Conservation (phyloP, 2,113 vertebrate genomes). For the Dicerorhinus sumatrensis region DNA sequence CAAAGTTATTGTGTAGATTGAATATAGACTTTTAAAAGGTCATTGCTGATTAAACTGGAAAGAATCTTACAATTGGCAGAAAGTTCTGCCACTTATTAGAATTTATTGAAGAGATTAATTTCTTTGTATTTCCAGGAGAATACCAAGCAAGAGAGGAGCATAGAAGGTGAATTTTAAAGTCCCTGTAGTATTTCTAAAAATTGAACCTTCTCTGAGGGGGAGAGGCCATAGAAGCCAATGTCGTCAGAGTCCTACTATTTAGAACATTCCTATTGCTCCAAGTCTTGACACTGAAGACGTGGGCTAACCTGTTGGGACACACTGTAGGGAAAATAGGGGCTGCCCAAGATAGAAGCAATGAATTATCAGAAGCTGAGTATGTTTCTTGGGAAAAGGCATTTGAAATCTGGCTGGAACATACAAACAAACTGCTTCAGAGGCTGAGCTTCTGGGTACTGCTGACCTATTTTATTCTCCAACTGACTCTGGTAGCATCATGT, state of each 20-base stretch:
- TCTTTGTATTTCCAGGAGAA: constrained; percentile 13
- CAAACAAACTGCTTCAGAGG: not conserved
- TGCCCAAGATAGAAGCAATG: constrained; percentile 8
- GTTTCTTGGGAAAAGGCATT: constrained; percentile 12
- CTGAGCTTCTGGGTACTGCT: not conserved
- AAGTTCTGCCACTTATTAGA: not conserved
- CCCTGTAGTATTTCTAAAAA: not conserved
- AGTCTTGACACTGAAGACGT: constrained; percentile 4
- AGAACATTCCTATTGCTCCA: not conserved
- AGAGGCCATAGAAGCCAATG: not conserved
- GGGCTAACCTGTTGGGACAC: not conserved
- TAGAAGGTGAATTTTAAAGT: not conserved
- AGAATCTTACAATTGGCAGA: not conserved
- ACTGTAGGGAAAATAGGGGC: not conserved
- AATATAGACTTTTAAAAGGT: constrained; percentile 31
- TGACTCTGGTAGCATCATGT: not conserved
- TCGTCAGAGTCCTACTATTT: not conserved
- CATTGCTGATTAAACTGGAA: not conserved
- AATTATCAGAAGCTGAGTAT: not conserved
- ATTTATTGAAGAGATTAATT: constrained; percentile 3
- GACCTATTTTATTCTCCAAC: not conserved
- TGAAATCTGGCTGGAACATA: not conserved
- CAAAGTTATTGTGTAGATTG: not conserved
- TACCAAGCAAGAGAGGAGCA: not conserved
- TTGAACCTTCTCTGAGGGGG: not conserved